A percentile compares a stretch with the other conserved stretches of the same genome.
These are phyloP conservation scores for Pseudochaenichthys georgianus DNA, from an alignment of 2,797 vertebrate genomes.

Conservation along the genomic window DNA sequence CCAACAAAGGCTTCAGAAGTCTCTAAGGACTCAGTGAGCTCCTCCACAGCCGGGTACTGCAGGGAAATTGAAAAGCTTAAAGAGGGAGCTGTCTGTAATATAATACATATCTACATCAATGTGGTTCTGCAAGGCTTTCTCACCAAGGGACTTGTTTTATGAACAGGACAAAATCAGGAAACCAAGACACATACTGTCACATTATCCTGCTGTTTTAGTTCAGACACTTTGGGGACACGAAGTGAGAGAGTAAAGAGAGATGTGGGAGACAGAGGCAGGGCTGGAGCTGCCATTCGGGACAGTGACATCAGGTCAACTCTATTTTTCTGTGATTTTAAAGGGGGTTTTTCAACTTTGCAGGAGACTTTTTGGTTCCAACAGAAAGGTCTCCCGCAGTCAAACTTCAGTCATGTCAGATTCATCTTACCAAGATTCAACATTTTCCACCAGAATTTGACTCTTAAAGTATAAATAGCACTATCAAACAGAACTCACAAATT, in stretches of 20 bases:
- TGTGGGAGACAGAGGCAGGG: background rate
- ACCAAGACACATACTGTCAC: constrained; percentile 49
- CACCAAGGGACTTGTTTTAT: constrained; percentile 16
- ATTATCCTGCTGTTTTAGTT: constrained; percentile 11
- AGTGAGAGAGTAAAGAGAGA: background rate
- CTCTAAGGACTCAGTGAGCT: constrained; percentile 23
- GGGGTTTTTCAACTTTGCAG: background rate
- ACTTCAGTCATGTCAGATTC: background rate
- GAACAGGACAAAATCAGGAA: constrained; percentile 26
- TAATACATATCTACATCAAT: constrained; percentile 26
- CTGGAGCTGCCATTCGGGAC: background rate
- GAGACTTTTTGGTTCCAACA: background rate
- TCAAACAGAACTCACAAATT: background rate
- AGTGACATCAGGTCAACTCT: background rate
- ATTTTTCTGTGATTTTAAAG: background rate
- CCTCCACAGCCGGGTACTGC: constrained; percentile 14
- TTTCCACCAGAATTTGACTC: background rate
- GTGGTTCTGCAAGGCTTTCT: constrained; percentile 29
- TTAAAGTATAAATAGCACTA: background rate
- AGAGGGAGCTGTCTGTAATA: constrained; percentile 18
- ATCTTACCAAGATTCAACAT: background rate
- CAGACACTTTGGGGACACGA: background rate
- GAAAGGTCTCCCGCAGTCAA: background rate
- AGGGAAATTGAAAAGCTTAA: constrained; percentile 32
- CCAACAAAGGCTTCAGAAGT: constrained; percentile 15